Percentiles rank a stretch among this genome's conserved stretches.
Conservation (phyloP, 2,113 vertebrate genomes). For the Archocentrus centrarchus region DNA sequence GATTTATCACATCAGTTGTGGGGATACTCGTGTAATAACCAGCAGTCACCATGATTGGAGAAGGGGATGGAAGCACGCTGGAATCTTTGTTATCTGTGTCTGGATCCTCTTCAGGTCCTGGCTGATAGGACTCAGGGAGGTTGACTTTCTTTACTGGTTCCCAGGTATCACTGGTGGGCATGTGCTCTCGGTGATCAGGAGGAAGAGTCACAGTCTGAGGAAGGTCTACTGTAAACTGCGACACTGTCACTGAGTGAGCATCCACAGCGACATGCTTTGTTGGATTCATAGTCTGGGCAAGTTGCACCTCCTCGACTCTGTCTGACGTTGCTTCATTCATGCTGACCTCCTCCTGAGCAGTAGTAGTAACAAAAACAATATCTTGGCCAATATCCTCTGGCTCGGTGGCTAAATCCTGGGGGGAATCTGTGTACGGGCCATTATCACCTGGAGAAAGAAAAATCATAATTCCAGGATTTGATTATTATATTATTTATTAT, state of each 20-base stretch:
- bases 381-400: conserved; percentile 79
- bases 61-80: not conserved
- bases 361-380: conserved; percentile 84
- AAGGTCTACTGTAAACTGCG: not conserved
- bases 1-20: conserved; percentile 11
- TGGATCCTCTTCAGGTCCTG: conserved; percentile 33
- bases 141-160: conserved; percentile 30
- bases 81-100: conserved; percentile 22
- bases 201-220: conserved; percentile 21
- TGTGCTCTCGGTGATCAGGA: conserved; percentile 21
- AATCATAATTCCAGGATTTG: not conserved
- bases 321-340: conserved; percentile 64
- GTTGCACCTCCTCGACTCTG: conserved; percentile 80
- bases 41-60: not conserved
- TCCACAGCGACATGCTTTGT: conserved; percentile 3
- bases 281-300: conserved; percentile 77
- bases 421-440: conserved; percentile 74
- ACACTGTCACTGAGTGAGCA: not conserved
- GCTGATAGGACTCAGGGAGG: conserved; percentile 36
- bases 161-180: conserved; percentile 15
- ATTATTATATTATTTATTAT: too few species aligned
- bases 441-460: conserved; percentile 59
- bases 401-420: conserved; percentile 75
- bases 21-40: conserved; percentile 18
- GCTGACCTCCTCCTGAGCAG: conserved; percentile 82